These are phyloP conservation scores for Brassicogethes aeneus DNA, from an alignment of 2,888 invertebrate genomes.

Conservation along the genomic window DNA sequence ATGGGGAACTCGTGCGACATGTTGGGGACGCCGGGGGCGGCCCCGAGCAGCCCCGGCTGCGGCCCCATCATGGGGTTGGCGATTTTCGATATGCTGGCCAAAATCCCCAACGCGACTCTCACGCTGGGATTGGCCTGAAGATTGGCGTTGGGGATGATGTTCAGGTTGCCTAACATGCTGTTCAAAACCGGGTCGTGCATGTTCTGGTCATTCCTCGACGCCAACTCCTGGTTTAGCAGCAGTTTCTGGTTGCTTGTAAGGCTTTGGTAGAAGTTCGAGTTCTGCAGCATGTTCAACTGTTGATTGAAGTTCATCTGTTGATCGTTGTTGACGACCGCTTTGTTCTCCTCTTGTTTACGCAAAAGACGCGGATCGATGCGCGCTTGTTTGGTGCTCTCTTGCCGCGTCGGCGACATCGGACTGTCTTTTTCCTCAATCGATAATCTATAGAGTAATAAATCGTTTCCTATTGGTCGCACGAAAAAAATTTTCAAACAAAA, in stretches of 20 bases:
- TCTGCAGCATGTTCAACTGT: conserved; percentile 55
- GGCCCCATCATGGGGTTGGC: conserved; percentile 41
- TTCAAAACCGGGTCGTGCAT: conserved; percentile 52
- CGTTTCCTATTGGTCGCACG: too few species aligned
- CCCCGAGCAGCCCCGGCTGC: conserved; percentile 46
- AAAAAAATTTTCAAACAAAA: too few species aligned
- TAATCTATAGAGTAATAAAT: too few species aligned
- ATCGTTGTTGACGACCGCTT: conserved; percentile 7
- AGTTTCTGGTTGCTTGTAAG: conserved; percentile 64
- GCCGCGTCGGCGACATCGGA: conserved; percentile 50
- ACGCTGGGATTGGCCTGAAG: conserved; percentile 34
- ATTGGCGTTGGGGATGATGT: conserved; percentile 32
- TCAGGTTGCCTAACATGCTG: conserved; percentile 54
- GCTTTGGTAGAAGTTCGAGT: conserved; percentile 61
- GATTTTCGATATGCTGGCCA: conserved; percentile 28
- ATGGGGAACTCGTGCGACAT: conserved; percentile 34
- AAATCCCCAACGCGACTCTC: conserved; percentile 40
- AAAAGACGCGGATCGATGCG: conserved; percentile 29
- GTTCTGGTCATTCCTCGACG: conserved; percentile 45
- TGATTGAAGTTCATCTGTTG: conserved; percentile 46
- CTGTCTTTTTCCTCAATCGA: conserved; percentile 50
- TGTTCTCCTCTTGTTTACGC: conserved; percentile 26
- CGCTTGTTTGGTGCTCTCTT: conserved; percentile 32
- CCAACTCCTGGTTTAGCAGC: conserved; percentile 59
- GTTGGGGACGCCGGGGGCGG: conserved; percentile 42